Base-by-base conservation (phyloP, 2,113 vertebrate genomes). In the Tragulus kanchil region DNA sequence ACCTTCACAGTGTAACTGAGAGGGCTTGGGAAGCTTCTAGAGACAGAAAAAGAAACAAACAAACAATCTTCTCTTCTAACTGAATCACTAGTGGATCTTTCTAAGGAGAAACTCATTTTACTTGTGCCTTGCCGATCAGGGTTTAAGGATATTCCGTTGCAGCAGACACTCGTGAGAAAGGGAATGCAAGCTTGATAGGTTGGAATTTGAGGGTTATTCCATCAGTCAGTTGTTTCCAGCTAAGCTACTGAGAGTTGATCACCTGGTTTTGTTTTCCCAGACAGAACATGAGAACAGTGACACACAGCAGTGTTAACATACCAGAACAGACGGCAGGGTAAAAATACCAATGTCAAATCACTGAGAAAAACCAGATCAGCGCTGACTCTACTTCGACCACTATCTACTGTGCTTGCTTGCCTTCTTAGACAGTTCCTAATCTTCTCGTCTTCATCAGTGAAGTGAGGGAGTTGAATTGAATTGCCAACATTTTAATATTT, bases 401-500 rank as follows among this genome's bases (percentile, higher is more conserved):
- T 79, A 56, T 45, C 56, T n/a, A 67, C 48, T 36, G 8, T n/a
- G 36, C 54, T 85, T n/a, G 36, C 54, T 85, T 95, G 59, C 23
- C 12, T 69, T 84, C 31, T 75, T 86, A 86, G 69, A 67, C 59
- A 81, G 16, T 13, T 28, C n/a, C 45, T 36, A 78, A 17, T 6
- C 45, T 52, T 92, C 50, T 94, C 36, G 67, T 77, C 89, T 84
- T 64, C 50, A 61, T 42, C 54, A 31, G 31, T 56, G 84, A 94
- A 71, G 10, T 69, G 6, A 85, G 4, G 28, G 6, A 86, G 16
- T 67, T 64, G 31, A 94, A 36, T 13, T 48, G 56, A 82, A 85
- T 93, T 93, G 58, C 28, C 54, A 96, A 75, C 10, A 50, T 83
- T 83, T 87, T 95, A 83, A 54, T 81, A 52, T 75, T 96, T 85